phyloP scores from a whole-genome alignment of 1,140 invertebrate species.

The Aporrectodea caliginosa region DNA sequence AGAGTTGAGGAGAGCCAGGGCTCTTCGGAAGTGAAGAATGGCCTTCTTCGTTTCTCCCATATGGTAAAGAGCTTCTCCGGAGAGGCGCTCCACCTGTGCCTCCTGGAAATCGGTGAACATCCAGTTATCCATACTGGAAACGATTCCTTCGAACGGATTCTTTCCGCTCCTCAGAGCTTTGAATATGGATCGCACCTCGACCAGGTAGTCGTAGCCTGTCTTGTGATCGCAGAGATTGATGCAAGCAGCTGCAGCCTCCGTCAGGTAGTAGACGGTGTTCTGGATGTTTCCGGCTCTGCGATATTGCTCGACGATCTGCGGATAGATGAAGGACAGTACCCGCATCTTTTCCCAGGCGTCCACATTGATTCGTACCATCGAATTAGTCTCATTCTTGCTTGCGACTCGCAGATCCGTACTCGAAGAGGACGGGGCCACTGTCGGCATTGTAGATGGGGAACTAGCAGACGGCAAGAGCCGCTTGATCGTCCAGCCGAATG shows the following conservation, averaged over 20 bases:
- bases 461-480: too few relatives aligned
- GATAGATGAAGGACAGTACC: not conserved
- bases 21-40: not conserved
- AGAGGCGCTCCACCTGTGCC: conserved; percentile 4
- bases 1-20: not conserved
- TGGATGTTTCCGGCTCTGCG: not conserved
- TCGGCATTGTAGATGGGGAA: too few relatives aligned
- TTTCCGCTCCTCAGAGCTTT: not conserved
- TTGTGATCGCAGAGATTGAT: not conserved
- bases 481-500: too few relatives aligned
- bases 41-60: not conserved
- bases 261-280: not conserved
- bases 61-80: conserved; percentile 9
- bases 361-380: not conserved
- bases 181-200: not conserved
- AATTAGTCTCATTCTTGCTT: too few relatives aligned
- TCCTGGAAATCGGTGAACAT: conserved; percentile 5
- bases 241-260: not conserved
- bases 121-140: not conserved
- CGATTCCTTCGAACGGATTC: conserved; percentile 17
- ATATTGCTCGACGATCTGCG: not conserved
- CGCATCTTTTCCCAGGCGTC: not conserved
- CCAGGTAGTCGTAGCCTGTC: conserved; percentile 9
- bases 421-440: too few relatives aligned
- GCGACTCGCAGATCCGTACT: too few relatives aligned